These are phyloP conservation scores for Tiphia femorata DNA, from an alignment of 2,888 invertebrate species.

Conservation along the genomic window DNA sequence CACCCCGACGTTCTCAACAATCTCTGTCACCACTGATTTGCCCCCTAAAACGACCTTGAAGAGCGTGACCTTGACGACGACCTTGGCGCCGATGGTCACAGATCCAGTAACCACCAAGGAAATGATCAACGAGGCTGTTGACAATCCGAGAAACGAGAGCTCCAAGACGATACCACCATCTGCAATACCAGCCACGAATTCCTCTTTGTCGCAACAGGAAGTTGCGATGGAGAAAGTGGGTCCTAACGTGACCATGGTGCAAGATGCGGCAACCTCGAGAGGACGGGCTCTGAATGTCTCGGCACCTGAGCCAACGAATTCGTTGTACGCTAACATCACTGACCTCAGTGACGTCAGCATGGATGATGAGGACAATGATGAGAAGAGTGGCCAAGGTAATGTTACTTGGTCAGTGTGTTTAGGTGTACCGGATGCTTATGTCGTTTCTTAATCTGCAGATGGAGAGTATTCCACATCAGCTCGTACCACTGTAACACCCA, in stretches of 20 bases:
- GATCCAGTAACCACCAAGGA: neutral
- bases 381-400: neutral
- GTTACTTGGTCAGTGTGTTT: neutral
- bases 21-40: conserved; percentile 14
- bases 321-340: conserved; percentile 65
- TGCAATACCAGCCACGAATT: neutral
- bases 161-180: neutral
- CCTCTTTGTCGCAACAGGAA: too few species aligned
- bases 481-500: conserved; percentile 32
- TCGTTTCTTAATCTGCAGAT: neutral
- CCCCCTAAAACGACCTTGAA: conserved; percentile 34
- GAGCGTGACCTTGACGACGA: neutral
- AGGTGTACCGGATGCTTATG: too few species aligned
- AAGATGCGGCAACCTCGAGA: conserved; percentile 24
- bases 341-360: conserved; percentile 86
- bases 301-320: conserved; percentile 60
- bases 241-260: too few species aligned
- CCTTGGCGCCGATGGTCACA: neutral
- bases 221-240: too few species aligned
- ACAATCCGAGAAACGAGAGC: too few species aligned
- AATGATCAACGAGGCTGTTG: neutral
- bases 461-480: conserved; percentile 59
- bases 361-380: conserved; percentile 74
- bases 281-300: conserved; percentile 62
- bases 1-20: neutral